A percentile compares a stretch with the other conserved stretches of the same genome.
Conservation (phyloP, 2,113 vertebrate genomes). For the Engraulis encrasicolus region DNA sequence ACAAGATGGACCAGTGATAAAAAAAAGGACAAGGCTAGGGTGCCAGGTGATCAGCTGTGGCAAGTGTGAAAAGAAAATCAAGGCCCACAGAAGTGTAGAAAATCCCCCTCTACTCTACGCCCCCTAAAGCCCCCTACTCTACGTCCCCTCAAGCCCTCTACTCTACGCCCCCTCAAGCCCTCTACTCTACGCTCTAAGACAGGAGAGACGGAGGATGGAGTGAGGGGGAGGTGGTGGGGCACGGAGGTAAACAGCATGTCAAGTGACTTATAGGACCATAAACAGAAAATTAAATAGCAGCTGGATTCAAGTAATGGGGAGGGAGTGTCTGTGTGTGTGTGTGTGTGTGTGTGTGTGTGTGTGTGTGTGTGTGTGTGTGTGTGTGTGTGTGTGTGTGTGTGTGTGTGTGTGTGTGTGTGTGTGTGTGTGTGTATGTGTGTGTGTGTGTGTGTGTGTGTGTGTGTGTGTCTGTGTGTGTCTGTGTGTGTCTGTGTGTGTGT, state of each 20-base stretch:
- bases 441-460: neutral
- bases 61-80: no score
- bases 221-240: neutral
- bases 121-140: no score
- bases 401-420: neutral
- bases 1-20: no score
- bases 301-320: neutral
- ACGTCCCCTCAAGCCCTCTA: no score
- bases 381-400: neutral
- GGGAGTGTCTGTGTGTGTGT: neutral
- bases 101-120: no score
- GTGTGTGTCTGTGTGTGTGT: neutral
- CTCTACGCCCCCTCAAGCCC: no score
- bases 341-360: neutral
- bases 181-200: no score
- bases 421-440: neutral
- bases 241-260: neutral
- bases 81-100: no score
- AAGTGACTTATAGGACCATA: neutral
- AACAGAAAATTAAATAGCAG: neutral
- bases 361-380: neutral
- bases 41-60: no score
- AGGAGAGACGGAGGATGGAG: no score
- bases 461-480: neutral
- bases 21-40: no score